Percentiles rank a stretch among this genome's conserved stretches.
phyloP scores from a whole-genome alignment of 2,113 vertebrate genomes.

The Pycnonotus jocosus region DNA sequence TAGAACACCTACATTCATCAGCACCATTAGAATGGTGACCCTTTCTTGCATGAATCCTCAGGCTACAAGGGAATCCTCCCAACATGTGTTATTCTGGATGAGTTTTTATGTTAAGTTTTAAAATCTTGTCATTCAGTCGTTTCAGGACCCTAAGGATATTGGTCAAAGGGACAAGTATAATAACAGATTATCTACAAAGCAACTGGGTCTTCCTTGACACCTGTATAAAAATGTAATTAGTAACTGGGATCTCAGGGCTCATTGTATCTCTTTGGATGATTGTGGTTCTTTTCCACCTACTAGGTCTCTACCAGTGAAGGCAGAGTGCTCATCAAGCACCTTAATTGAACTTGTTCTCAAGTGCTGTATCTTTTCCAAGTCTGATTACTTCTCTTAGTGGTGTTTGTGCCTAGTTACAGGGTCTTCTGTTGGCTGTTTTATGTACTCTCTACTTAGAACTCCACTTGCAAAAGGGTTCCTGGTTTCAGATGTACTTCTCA shows the following conservation, averaged over 20 bases:
- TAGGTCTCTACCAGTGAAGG: neutral
- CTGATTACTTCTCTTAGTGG: neutral
- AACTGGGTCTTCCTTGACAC: neutral
- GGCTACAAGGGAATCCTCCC: neutral
- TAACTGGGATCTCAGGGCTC: neutral
- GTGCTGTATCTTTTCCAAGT: neutral
- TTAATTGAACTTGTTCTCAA: neutral
- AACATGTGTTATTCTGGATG: neutral
- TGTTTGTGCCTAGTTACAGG: neutral
- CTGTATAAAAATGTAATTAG: neutral
- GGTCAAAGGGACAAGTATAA: neutral
- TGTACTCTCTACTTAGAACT: neutral
- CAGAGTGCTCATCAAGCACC: neutral
- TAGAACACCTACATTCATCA: neutral
- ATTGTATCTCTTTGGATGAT: neutral
- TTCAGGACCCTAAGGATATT: neutral
- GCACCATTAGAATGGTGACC: neutral
- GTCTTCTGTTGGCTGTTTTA: neutral
- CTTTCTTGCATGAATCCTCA: neutral
- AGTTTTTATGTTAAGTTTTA: neutral
- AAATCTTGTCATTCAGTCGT: neutral
- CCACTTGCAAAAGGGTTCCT: neutral
- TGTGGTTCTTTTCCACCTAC: neutral
- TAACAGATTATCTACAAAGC: neutral
- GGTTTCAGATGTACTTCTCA: neutral